These are phyloP conservation scores for Percopsis omiscomaycus DNA, from an alignment of 2,797 vertebrate genomes.

Conservation along the genomic window DNA sequence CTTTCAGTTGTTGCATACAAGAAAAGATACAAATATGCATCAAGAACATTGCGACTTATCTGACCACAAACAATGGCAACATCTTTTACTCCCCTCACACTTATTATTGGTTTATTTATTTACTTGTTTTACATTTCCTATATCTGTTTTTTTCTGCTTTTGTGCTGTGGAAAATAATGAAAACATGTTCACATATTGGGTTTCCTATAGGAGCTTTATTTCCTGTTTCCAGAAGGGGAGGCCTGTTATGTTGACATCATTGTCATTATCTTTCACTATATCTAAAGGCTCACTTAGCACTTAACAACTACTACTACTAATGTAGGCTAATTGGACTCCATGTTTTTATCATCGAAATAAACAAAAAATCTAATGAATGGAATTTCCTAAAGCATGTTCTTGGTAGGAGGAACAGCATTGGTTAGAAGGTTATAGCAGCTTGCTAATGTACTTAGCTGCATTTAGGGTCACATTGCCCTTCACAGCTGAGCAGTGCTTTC, in stretches of 20 bases:
- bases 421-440: slow-evolving; percentile 19
- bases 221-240: slow-evolving; percentile 1
- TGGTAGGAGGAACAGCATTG: slow-evolving; percentile 35
- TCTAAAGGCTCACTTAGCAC: no score
- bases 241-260: no score
- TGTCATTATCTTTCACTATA: no score
- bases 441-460: slow-evolving; percentile 49
- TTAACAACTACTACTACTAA: no score
- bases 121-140: slow-evolving; percentile 16
- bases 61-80: slow-evolving; percentile 34
- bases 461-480: slow-evolving; percentile 43
- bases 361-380: slow-evolving; percentile 61
- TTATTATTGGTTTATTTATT: slow-evolving; percentile 10
- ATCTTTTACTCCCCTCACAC: background rate
- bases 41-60: slow-evolving; percentile 26
- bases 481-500: slow-evolving; percentile 32
- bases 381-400: slow-evolving; percentile 42
- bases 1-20: slow-evolving; percentile 31
- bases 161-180: slow-evolving; percentile 11
- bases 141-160: slow-evolving; percentile 3
- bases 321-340: background rate
- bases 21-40: slow-evolving; percentile 26
- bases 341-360: slow-evolving; percentile 51
- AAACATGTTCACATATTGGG: slow-evolving; percentile 17
- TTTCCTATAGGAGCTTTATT: slow-evolving; percentile 13